Percentiles rank a stretch among this genome's conserved stretches.
Evolutionary conservation across 2,113 vertebrate species (phyloP).

Genomic region (Scomber scombrus): DNA sequence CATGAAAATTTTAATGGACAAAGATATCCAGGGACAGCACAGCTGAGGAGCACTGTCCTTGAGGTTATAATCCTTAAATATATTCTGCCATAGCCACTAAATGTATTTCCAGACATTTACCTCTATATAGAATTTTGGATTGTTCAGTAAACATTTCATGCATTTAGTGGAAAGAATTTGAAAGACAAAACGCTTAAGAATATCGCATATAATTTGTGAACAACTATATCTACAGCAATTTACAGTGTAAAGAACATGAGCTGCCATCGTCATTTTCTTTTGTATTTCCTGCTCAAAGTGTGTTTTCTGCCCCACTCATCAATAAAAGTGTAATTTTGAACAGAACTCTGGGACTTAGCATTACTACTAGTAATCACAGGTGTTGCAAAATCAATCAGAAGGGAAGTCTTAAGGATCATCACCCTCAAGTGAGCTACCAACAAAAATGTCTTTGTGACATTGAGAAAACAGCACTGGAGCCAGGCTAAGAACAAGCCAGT

Average conservation of each 20-base stretch:
- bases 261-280: background rate
- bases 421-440: background rate
- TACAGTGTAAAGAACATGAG: background rate
- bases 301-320: no score
- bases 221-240: background rate
- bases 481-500: conserved; percentile 4
- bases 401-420: background rate
- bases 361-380: background rate
- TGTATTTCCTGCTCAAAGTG: background rate
- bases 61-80: background rate
- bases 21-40: background rate
- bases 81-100: background rate
- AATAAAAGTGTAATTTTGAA: background rate
- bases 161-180: no score
- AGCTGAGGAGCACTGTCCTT: background rate
- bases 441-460: background rate
- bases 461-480: background rate
- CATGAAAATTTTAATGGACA: conserved; percentile 8
- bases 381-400: background rate
- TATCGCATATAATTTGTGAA: no score
- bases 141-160: background rate
- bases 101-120: conserved; percentile 4
- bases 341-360: background rate
- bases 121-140: background rate
- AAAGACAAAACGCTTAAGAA: no score